These are phyloP conservation scores for Anarsia innoxiella DNA, from an alignment of 2,888 invertebrate species.

Conservation along the genomic window DNA sequence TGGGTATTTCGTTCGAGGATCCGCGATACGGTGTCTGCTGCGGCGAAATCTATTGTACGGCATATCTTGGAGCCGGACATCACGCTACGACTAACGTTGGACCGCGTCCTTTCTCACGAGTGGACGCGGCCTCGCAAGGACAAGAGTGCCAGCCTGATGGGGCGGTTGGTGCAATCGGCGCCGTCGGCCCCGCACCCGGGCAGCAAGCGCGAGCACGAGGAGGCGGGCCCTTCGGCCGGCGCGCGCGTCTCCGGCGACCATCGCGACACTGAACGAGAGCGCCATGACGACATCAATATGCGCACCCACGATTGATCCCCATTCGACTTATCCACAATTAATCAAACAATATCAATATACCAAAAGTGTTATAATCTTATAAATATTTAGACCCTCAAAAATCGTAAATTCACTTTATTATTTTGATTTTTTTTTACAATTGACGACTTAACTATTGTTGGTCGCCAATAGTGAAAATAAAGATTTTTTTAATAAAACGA, in stretches of 20 bases:
- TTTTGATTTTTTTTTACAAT: slow-evolving; percentile 64
- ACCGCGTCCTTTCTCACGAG: slow-evolving; percentile 83
- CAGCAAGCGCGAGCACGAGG: slow-evolving; percentile 57
- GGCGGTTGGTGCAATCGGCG: slow-evolving; percentile 78
- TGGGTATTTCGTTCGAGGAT: slow-evolving; percentile 86
- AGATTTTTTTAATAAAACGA: slow-evolving; percentile 39
- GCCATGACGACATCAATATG: slow-evolving; percentile 64
- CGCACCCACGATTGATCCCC: slow-evolving; percentile 51
- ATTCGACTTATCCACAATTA: slow-evolving; percentile 8
- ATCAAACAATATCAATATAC: slow-evolving; percentile 7
- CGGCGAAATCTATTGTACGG: slow-evolving; percentile 85
- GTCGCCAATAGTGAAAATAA: slow-evolving; percentile 64
- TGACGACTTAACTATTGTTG: slow-evolving; percentile 64
- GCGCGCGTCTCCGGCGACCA: slow-evolving; percentile 66
- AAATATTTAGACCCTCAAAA: slow-evolving; percentile 47
- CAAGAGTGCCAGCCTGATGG: slow-evolving; percentile 73
- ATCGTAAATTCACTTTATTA: slow-evolving; percentile 58
- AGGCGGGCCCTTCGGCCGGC: slow-evolving; percentile 61
- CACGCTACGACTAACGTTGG: slow-evolving; percentile 82
- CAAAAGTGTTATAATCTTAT: slow-evolving; percentile 36
- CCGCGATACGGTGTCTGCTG: slow-evolving; percentile 79
- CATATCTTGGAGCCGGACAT: slow-evolving; percentile 91
- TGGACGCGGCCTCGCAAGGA: slow-evolving; percentile 82
- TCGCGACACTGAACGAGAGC: slow-evolving; percentile 58
- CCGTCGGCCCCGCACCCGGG: slow-evolving; percentile 54